Conservation (phyloP, 2,113 vertebrate species). For the Coryphaenoides rupestris region DNA sequence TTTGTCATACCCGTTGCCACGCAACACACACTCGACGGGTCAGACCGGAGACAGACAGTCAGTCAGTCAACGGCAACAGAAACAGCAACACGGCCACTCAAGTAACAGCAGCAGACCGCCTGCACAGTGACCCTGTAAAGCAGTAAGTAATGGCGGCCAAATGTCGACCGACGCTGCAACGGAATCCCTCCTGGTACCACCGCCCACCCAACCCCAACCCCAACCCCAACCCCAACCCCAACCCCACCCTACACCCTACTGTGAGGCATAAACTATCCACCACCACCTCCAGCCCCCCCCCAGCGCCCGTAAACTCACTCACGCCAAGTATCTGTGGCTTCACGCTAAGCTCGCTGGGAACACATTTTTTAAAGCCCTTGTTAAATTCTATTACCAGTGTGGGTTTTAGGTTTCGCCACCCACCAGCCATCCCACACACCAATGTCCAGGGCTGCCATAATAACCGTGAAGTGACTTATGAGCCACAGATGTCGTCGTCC, state of each 20-base stretch:
- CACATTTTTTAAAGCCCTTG: constrained; percentile 32
- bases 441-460: background rate
- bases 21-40: no score
- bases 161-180: constrained; percentile 38
- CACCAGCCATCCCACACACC: background rate
- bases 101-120: background rate
- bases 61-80: no score
- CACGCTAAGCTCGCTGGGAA: constrained; percentile 27
- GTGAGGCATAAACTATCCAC: constrained; percentile 41
- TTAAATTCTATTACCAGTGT: constrained; percentile 37
- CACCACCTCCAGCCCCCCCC: constrained; percentile 25
- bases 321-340: constrained; percentile 34
- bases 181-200: constrained; percentile 35
- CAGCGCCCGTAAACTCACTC: constrained; percentile 39
- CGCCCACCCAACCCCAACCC: background rate
- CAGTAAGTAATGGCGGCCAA: background rate
- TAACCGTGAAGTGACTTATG: constrained; percentile 38
- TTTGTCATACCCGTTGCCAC: no score
- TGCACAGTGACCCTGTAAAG: constrained; percentile 26
- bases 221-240: no score
- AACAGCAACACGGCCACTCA: no score
- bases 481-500: constrained; percentile 49
- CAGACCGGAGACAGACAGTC: no score
- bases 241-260: background rate
- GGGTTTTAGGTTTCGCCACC: constrained; percentile 12